Conservation (phyloP, 1,140 invertebrate species). For the Lordiphosa clarofinis region DNA sequence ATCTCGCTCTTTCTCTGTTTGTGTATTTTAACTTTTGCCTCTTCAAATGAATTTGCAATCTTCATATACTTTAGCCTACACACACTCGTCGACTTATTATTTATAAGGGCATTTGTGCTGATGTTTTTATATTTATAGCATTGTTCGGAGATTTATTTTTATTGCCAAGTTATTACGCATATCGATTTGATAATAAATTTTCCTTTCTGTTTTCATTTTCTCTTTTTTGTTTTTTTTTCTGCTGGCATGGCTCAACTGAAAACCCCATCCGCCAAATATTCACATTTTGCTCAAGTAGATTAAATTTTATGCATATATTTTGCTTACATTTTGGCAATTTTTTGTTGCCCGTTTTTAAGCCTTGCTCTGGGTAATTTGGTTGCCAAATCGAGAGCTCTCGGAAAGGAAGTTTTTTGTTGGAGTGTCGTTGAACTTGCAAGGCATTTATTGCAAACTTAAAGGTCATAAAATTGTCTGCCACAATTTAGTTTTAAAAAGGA, state of each 20-base stretch:
- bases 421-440: constrained; percentile 50
- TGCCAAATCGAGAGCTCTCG: constrained; percentile 59
- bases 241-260: constrained; percentile 34
- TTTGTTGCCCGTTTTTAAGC: constrained; percentile 13
- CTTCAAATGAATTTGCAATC: constrained; percentile 70
- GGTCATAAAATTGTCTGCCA: constrained; percentile 10
- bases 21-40: constrained; percentile 47
- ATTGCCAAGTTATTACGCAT: constrained; percentile 78
- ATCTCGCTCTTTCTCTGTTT: constrained; percentile 24
- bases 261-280: constrained; percentile 24
- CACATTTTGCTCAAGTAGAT: constrained; percentile 50
- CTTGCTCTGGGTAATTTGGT: constrained; percentile 61
- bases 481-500: too few relatives aligned
- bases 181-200: constrained; percentile 78
- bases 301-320: constrained; percentile 63
- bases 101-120: constrained; percentile 75
- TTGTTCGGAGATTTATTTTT: constrained; percentile 74
- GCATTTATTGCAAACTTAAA: constrained; percentile 32
- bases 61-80: constrained; percentile 35
- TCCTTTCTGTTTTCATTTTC: constrained; percentile 15
- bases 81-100: constrained; percentile 59
- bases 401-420: constrained; percentile 22
- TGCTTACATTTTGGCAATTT: constrained; percentile 53
- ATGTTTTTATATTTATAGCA: constrained; percentile 76
- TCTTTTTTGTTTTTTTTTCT: constrained; percentile 6